Evolutionary conservation across 2,797 vertebrate species (phyloP), one percentile per base, ranked within the genome.

Genomic region (Acropternis orthonyx): DNA sequence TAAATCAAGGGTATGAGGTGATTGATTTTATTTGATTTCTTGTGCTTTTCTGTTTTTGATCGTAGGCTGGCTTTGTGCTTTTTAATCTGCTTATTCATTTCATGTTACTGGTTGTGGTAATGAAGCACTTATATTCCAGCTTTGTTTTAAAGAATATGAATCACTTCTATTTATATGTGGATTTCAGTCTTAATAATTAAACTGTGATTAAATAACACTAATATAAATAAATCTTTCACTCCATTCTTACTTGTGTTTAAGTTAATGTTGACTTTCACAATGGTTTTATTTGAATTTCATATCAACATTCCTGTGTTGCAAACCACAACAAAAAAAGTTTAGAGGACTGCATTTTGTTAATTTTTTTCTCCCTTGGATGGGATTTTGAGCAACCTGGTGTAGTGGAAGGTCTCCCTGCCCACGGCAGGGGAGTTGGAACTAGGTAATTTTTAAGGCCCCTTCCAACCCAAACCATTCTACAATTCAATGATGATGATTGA

Each of bases 81-180:
- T 85, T 95, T 39, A 81, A 92, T 92, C 76, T 92, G 14, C 61
- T 95, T 95, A 85, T 93, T 94, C 34, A 71, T 97, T 97, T 96
- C 91, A 68, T 85, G 32, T 63, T 96, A 97, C 93, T 95, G 89
- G 92, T 96, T 95, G 62, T 52, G 24, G 62, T 59, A 95, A 68
- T 10, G 5, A 46, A 63, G 85, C 78, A 82, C 74, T 85, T 94
- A 73, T 81, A 71, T 67, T 92, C 41, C 59, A 54, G 24, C 4
- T 67, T 87, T 89, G 94, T 82, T 80, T 61, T 58, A 92, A 69
- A 74, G 65, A 69, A 23, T 65, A 89, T 87, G 75, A 93, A 93
- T 96, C 95, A 87, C 80, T 91, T 95, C 51, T 12, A 90, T 92
- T 96, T 96, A 89, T 90, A 20, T 28, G 61, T 37, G 44, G 10